These are phyloP conservation scores for Acanthurus lineatus DNA, from an alignment of 2,797 vertebrate genomes.

Conservation along the genomic window DNA sequence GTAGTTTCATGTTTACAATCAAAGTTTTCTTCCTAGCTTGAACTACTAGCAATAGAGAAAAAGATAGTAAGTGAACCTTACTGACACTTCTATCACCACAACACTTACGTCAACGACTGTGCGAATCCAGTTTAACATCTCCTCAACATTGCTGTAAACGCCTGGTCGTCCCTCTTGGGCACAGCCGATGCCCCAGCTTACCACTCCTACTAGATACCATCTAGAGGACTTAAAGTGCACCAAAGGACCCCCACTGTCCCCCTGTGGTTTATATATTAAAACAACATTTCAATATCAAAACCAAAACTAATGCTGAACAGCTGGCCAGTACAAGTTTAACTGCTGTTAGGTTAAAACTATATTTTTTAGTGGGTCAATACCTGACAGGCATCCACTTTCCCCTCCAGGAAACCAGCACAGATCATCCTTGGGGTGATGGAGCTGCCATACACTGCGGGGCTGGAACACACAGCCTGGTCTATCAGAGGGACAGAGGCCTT, in stretches of 20 bases:
- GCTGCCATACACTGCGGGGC: constrained; percentile 79
- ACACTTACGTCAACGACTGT: constrained; percentile 66
- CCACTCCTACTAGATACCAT: constrained; percentile 89
- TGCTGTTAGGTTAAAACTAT: background rate
- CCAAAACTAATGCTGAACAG: background rate
- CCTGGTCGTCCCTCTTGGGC: constrained; percentile 85
- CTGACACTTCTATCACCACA: background rate
- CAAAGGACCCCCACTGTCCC: constrained; percentile 95
- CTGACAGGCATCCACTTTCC: constrained; percentile 92
- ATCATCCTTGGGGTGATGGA: constrained; percentile 88
- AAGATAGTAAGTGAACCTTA: background rate
- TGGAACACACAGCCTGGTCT: constrained; percentile 80
- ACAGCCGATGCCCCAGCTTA: constrained; percentile 96
- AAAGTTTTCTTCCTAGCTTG: too few species aligned
- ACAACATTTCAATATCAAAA: background rate
- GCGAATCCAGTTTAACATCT: constrained; percentile 91
- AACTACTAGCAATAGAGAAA: background rate
- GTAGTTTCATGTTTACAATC: too few species aligned
- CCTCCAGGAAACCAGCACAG: constrained; percentile 88
- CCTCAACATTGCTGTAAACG: constrained; percentile 88
- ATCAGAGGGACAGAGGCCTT: constrained; percentile 86
- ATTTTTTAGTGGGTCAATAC: constrained; percentile 71
- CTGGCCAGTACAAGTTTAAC: background rate
- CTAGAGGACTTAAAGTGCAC: constrained; percentile 72
- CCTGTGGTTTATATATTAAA: constrained; percentile 78